These are phyloP conservation scores for Bombus impatiens DNA, from an alignment of 1,140 invertebrate genomes.

Conservation along the genomic window DNA sequence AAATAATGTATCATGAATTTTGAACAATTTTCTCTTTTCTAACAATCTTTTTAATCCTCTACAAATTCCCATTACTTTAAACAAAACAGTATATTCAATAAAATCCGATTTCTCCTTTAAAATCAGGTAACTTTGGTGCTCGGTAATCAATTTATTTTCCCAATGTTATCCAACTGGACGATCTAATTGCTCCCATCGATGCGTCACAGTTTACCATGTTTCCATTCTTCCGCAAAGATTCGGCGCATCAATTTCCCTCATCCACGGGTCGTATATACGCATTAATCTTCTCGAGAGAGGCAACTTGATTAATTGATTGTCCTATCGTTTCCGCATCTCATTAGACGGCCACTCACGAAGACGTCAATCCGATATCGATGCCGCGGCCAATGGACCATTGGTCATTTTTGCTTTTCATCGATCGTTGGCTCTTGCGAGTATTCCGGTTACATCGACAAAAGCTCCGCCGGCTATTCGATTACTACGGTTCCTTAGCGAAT, in stretches of 20 bases:
- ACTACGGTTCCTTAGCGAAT: conserved; percentile 6
- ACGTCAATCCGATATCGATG: conserved; percentile 29
- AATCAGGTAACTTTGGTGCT: too few relatives aligned
- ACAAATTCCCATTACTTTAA: background rate
- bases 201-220: background rate
- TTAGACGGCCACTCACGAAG: background rate
- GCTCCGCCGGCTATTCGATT: conserved; percentile 37
- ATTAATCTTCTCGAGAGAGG: background rate
- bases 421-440: conserved; percentile 35
- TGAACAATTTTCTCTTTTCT: conserved; percentile 28
- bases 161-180: background rate
- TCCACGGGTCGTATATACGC: background rate
- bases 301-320: conserved; percentile 27
- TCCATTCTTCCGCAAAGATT: background rate
- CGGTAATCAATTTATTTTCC: background rate
- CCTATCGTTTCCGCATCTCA: conserved; percentile 9
- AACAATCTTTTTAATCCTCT: background rate
- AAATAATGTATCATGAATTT: conserved; percentile 16
- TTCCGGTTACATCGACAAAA: conserved; percentile 32
- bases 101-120: background rate
- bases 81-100: background rate
- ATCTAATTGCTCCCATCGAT: background rate
- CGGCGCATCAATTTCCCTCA: background rate
- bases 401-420: conserved; percentile 38
- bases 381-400: background rate